A percentile compares a stretch with the other conserved stretches of the same genome.
Conservation (phyloP, 35 echinoderm and acorn worm genomes). For the Diadema setosum region DNA sequence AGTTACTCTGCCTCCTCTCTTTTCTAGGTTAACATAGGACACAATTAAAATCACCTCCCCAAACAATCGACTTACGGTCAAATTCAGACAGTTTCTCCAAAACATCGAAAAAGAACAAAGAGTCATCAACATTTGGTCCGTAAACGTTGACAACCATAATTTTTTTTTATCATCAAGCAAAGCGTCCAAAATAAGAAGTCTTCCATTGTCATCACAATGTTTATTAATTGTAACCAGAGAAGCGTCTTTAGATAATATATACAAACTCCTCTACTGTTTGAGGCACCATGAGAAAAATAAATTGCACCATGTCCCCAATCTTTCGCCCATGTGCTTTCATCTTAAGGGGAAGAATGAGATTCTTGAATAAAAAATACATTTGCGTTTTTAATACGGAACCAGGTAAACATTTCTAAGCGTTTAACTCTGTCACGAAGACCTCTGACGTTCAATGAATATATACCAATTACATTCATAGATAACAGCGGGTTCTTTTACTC, state of each 20-base stretch:
- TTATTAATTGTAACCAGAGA: neutral
- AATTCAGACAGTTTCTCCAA: neutral
- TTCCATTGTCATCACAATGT: conserved; percentile 10
- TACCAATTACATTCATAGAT: too few relatives aligned
- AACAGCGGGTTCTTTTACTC: too few relatives aligned
- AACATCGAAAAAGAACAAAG: conserved; percentile 1
- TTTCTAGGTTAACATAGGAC: neutral
- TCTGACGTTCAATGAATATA: too few relatives aligned
- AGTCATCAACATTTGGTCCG: conserved; percentile 16
- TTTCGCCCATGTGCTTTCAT: neutral
- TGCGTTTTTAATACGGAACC: too few relatives aligned
- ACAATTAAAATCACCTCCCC: conserved; percentile 31
- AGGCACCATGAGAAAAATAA: conserved; percentile 16
- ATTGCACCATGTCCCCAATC: neutral
- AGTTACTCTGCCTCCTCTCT: neutral
- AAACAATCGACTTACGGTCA: conserved; percentile 9
- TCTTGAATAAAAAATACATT: too few relatives aligned
- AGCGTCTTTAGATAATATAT: neutral
- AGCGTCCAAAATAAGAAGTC: conserved; percentile 26
- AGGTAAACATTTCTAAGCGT: too few relatives aligned
- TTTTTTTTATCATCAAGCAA: neutral
- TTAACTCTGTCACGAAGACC: too few relatives aligned
- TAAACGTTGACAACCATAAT: conserved; percentile 10
- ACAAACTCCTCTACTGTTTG: conserved; percentile 5
- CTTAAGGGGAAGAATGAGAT: too few relatives aligned